Evolutionary conservation across 2,888 invertebrate genomes (phyloP), one percentile per base, ranked within the genome.

Genomic region (Ligdia adustata): DNA sequence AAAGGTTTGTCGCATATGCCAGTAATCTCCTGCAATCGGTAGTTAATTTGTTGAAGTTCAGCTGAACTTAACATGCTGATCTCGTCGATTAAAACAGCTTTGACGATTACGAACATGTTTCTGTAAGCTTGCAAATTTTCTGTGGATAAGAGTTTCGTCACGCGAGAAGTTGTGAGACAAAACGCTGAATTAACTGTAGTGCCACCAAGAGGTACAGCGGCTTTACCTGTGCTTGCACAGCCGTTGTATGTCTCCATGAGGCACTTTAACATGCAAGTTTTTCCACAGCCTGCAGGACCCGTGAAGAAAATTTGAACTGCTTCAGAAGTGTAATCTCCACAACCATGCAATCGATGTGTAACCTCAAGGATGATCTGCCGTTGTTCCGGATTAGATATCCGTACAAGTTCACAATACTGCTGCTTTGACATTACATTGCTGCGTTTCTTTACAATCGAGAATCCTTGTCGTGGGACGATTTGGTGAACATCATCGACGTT

Each of bases 171-270:
- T 55, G 57, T 46, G 15, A 55, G 34, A 20, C 47, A 39, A 46
- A 57, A 54, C 12, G 53, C 55, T 38, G 56, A 51, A 13, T 57
- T 55, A 20, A 72, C 68, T 16, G 72, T 72, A 7, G 65, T 67
- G 6, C 73, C 69, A 52, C 59, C 64, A 48, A 75, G 58, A 52
- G 66, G 61, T 15, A 66, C 62, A 47, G 72, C 70, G 29, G 75
- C 70, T 58, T 71, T 70, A 22, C 67, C 74, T 32, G 72, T 73
- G 43, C 64, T 63, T 20, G 71, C 72, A 62, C 70, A 73, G 11
- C 72, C 54, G 35, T 76, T 75, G 49, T 72, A 72, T 29, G 64
- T 74, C 52, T 77, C 75, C 72, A 74, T 72, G 0, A 76, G 34
- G 9, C 55, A 29, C 61, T 72, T 72, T 27, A 27, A 27, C 9